Base-by-base conservation (phyloP, 1,140 invertebrate species). In the Euura lappo region DNA sequence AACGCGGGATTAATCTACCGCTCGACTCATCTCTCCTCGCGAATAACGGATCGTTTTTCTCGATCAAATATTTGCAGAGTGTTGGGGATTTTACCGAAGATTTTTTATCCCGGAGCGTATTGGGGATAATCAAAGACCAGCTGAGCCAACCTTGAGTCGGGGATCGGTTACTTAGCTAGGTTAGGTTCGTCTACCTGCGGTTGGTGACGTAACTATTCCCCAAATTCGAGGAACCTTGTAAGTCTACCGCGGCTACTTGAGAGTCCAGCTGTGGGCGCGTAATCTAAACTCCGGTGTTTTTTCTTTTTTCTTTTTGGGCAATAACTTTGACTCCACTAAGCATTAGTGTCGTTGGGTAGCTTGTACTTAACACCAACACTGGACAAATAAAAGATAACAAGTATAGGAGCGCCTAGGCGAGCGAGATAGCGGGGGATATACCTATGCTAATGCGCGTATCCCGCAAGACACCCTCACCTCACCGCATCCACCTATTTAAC, bases 391-490 rank as follows among this genome's bases (percentile, higher is more conserved):
- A 80, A 71, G 78, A 78, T 75, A 72, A 65, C 51, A 60, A 60
- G 13, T n/a, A 60, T 28, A 28, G 28, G 28, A 11, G 13, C 51
- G 3, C 51, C 51, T 60, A 8, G 13, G 8, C 44, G 11, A 46
- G 44, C 28, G 28, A 28, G 28, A 28, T 28, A 28, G 28, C 28
- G 28, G 28, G 28, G 28, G 28, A 65, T 74, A 80, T 80, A 79
- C 72, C 70, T 80, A 81, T 79, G 79, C 76, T 80, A 81, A 81
- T 81, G 10, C 51, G 51, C 13, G 13, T 60, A 60, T 28, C 51
- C 51, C 51, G 10, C 10, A 60, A 11, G 51, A 8, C 6, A 60
- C 3, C 51, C 28, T 28, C 28, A 28, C 28, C 28, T 28, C 28
- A 28, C 28, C 28, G 28, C 28, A 28, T 28, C 28, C 28, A 28